These are phyloP conservation scores for Mesocentrotus franciscanus DNA, from an alignment of 53 echinoderm and acorn worm species.

Conservation along the genomic window DNA sequence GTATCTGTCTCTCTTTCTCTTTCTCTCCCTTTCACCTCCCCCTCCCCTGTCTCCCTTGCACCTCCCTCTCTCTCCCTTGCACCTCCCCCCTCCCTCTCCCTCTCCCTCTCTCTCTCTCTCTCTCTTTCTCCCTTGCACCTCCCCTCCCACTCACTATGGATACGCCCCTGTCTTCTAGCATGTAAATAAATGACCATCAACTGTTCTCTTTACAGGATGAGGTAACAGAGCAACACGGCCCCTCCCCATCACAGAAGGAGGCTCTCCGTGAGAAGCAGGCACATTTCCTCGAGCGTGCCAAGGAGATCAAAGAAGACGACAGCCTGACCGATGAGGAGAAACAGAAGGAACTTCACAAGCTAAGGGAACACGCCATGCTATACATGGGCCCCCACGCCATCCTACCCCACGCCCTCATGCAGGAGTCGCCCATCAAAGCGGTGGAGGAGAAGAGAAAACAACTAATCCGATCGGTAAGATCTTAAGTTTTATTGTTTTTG, in stretches of 20 bases:
- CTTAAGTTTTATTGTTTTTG: too few relatives aligned
- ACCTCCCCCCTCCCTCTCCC: too few relatives aligned
- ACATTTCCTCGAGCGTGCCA: slow-evolving; percentile 47
- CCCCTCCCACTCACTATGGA: not conserved
- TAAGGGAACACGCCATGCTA: slow-evolving; percentile 66
- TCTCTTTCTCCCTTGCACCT: too few relatives aligned
- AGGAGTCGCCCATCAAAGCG: slow-evolving; percentile 28
- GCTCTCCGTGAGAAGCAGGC: slow-evolving; percentile 56
- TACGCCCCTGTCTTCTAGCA: not conserved
- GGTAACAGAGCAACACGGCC: slow-evolving; percentile 31
- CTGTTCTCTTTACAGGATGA: slow-evolving; percentile 25
- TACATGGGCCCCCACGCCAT: slow-evolving; percentile 66
- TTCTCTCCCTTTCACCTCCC: too few relatives aligned
- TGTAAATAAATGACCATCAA: not conserved
- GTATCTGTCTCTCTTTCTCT: too few relatives aligned
- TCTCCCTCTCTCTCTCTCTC: too few relatives aligned
- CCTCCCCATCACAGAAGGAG: not conserved
- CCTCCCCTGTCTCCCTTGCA: too few relatives aligned
- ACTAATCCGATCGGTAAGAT: slow-evolving; percentile 26
- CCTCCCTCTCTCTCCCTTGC: not conserved
- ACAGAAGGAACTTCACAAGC: slow-evolving; percentile 28
- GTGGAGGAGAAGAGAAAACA: slow-evolving; percentile 41
- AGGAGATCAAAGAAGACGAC: slow-evolving; percentile 56
- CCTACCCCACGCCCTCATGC: slow-evolving; percentile 60
- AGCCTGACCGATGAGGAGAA: slow-evolving; percentile 54